phyloP scores from a whole-genome alignment of 2,888 invertebrate genomes.

The Octodonta nipae region DNA sequence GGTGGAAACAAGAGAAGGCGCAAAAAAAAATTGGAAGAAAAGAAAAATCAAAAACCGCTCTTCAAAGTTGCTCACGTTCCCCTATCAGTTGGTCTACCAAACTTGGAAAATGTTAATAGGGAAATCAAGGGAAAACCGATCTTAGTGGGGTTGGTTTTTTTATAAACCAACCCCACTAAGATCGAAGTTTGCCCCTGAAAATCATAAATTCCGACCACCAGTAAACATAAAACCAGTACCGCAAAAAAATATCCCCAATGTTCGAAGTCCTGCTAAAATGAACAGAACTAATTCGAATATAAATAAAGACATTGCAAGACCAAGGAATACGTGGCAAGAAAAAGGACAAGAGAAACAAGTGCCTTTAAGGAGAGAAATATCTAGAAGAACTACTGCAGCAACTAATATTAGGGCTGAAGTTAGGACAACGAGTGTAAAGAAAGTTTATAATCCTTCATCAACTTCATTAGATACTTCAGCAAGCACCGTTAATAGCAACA shows the following conservation, averaged over 20 bases:
- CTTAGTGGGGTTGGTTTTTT: too few relatives aligned
- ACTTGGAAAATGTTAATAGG: constrained; percentile 21
- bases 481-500: too few relatives aligned
- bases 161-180: not conserved
- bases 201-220: constrained; percentile 42
- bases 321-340: too few relatives aligned
- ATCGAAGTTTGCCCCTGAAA: constrained; percentile 39
- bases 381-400: too few relatives aligned
- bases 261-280: not conserved
- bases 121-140: constrained; percentile 24
- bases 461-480: too few relatives aligned
- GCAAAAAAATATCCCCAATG: not conserved
- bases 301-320: too few relatives aligned
- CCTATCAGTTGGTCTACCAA: constrained; percentile 10
- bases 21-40: constrained; percentile 16
- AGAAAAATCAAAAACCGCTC: constrained; percentile 22
- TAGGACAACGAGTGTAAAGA: too few relatives aligned
- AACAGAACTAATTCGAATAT: not conserved
- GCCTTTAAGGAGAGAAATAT: too few relatives aligned
- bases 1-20: constrained; percentile 26
- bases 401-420: too few relatives aligned
- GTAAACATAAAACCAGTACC: constrained; percentile 23
- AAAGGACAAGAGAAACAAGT: too few relatives aligned
- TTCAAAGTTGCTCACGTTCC: constrained; percentile 25
- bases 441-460: too few relatives aligned